Conservation (phyloP, 2,888 invertebrate species). For the Bombylius discolor region DNA sequence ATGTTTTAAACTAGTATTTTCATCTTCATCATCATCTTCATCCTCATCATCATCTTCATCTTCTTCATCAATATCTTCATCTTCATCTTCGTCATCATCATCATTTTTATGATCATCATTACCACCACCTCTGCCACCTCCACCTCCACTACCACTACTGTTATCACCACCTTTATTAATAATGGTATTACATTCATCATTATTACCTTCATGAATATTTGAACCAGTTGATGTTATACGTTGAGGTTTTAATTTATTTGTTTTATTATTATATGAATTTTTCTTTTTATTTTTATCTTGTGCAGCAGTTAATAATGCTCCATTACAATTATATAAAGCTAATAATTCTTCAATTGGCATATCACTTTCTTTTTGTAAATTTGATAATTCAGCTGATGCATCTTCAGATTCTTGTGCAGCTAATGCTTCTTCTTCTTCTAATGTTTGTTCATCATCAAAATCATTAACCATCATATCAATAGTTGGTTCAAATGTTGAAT, state of each 20-base stretch:
- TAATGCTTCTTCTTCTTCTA: conserved; percentile 94
- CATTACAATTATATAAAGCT: conserved; percentile 67
- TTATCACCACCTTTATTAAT: too few species aligned
- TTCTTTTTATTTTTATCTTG: conserved; percentile 5
- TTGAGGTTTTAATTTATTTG: conserved; percentile 16
- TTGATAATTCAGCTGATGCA: conserved; percentile 76
- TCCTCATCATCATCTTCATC: conserved; percentile 12
- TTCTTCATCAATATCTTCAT: conserved; percentile 5
- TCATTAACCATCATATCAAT: conserved; percentile 96
- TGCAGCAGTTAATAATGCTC: conserved; percentile 30
- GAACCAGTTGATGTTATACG: conserved; percentile 27
- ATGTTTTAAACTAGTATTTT: conserved; percentile 25
- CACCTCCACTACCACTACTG: not conserved
- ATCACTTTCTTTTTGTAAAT: conserved; percentile 81
- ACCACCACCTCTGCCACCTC: conserved; percentile 32
- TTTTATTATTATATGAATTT: not conserved
- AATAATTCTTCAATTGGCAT: conserved; percentile 91
- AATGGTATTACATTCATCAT: conserved; percentile 7
- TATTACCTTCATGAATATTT: conserved; percentile 16
- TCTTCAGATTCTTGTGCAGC: conserved; percentile 76
- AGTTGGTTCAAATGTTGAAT: conserved; percentile 72
- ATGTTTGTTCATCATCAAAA: conserved; percentile 91
- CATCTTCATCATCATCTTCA: conserved; percentile 29
- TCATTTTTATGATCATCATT: conserved; percentile 27
- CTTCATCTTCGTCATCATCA: conserved; percentile 21